phyloP scores from a whole-genome alignment of 2,888 invertebrate species.

The Brenthis daphne region DNA sequence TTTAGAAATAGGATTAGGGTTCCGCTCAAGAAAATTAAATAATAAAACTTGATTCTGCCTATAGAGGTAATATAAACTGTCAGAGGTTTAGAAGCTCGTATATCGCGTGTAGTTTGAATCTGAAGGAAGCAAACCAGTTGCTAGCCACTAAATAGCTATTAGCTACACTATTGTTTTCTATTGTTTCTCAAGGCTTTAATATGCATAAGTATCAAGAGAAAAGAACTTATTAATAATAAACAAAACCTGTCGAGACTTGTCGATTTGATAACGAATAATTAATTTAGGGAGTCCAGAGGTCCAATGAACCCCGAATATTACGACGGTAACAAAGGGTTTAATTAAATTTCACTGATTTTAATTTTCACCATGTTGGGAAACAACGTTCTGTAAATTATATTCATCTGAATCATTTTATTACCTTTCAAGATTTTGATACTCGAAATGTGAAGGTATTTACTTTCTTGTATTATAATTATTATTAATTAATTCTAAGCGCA shows the following conservation, averaged over 20 bases:
- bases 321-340: slow-evolving; percentile 59
- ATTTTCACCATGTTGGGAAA: slow-evolving; percentile 42
- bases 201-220: slow-evolving; percentile 8
- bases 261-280: slow-evolving; percentile 71
- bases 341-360: slow-evolving; percentile 63
- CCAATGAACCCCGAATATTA: slow-evolving; percentile 57
- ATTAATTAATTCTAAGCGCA: no score
- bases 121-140: no score
- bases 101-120: no score
- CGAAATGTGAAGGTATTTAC: slow-evolving; percentile 1
- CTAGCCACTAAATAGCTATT: not conserved
- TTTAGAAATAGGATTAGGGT: no score
- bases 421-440: slow-evolving; percentile 23
- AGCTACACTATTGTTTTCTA: not conserved
- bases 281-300: slow-evolving; percentile 55
- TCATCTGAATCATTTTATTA: slow-evolving; percentile 38
- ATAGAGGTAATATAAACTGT: no score
- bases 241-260: slow-evolving; percentile 53
- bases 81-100: no score
- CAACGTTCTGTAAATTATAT: slow-evolving; percentile 33
- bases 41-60: no score
- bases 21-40: no score
- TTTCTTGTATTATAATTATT: no score
- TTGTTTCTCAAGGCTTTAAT: slow-evolving; percentile 3
- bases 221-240: slow-evolving; percentile 41